Percentiles rank a stretch among this genome's conserved stretches.
Evolutionary conservation across 2,888 invertebrate genomes (phyloP).

Genomic region (Xestia ashworthii): DNA sequence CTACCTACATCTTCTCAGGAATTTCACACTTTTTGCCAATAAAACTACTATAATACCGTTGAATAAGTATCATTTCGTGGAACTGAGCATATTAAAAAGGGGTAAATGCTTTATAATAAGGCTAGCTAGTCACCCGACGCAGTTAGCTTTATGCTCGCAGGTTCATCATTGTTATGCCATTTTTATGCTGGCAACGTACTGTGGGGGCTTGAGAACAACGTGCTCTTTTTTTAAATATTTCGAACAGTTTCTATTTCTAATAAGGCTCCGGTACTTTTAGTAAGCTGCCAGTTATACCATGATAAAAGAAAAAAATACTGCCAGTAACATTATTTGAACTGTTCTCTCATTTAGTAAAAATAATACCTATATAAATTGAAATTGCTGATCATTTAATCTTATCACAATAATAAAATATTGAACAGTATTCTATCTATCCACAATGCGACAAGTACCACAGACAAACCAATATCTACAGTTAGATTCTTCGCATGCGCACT

Average conservation of each 20-base stretch:
- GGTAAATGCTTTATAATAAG: conserved; percentile 34
- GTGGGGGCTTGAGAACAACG: conserved; percentile 3
- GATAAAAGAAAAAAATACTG: neutral
- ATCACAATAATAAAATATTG: neutral
- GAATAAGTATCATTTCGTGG: conserved; percentile 62
- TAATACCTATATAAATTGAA: neutral
- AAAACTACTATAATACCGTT: conserved; percentile 39
- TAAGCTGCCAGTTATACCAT: neutral
- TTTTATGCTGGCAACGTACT: conserved; percentile 24
- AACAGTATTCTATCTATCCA: neutral
- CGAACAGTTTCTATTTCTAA: too few species aligned
- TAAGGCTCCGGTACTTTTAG: too few species aligned
- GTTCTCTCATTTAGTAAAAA: neutral
- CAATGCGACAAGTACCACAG: neutral
- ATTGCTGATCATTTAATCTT: neutral
- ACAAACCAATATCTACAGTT: too few species aligned
- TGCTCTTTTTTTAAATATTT: conserved; percentile 12
- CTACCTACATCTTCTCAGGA: conserved; percentile 26
- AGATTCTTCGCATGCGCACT: neutral
- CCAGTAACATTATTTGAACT: neutral
- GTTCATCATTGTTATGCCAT: conserved; percentile 23
- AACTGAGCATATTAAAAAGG: conserved; percentile 37
- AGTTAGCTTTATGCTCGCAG: conserved; percentile 14
- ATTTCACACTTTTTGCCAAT: conserved; percentile 62
- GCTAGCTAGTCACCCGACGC: conserved; percentile 27